These are phyloP conservation scores for Nesoenas mayeri DNA, from an alignment of 2,113 vertebrate genomes.

Conservation along the genomic window DNA sequence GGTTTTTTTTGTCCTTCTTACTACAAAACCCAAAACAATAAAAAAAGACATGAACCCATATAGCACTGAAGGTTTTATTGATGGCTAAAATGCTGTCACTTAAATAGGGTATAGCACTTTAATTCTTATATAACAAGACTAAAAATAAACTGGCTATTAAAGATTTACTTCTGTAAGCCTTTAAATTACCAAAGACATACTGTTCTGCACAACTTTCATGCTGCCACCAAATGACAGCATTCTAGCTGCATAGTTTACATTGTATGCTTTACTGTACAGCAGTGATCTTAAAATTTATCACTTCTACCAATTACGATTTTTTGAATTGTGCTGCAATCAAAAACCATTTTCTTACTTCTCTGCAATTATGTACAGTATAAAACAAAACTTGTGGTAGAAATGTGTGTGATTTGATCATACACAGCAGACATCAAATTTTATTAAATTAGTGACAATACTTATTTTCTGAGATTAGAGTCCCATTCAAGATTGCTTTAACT, in stretches of 20 bases:
- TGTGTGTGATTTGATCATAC: not conserved
- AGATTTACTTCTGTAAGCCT: not conserved
- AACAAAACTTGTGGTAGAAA: slow-evolving; percentile 5
- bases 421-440: not conserved
- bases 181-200: not conserved
- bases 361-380: slow-evolving; percentile 24
- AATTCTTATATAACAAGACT: not conserved
- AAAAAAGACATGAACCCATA: not conserved
- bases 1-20: not conserved
- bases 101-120: not conserved
- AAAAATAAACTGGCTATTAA: not conserved
- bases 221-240: not conserved
- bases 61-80: slow-evolving; percentile 48
- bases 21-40: not conserved
- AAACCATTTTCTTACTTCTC: not conserved
- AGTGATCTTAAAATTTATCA: not conserved
- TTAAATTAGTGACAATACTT: not conserved
- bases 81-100: slow-evolving; percentile 28
- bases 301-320: not conserved
- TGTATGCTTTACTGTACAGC: not conserved
- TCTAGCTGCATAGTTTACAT: not conserved
- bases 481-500: not conserved
- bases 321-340: not conserved
- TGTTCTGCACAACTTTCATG: not conserved
- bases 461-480: not conserved